Conservation (phyloP, 2,797 vertebrate species). For the Eulemur mongoz region DNA sequence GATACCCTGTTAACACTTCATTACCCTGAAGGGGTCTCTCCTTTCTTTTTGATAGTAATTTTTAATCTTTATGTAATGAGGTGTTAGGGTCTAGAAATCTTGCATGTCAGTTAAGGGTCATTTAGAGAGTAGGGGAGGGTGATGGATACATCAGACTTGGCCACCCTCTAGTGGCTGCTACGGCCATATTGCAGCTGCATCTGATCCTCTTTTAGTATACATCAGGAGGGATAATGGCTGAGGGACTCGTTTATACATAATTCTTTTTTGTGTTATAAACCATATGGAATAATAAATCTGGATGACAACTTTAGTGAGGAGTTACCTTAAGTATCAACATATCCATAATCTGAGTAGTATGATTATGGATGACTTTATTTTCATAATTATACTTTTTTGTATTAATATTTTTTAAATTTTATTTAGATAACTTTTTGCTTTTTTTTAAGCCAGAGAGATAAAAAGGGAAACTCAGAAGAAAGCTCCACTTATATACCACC, state of each 20-base stretch:
- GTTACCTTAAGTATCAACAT: neutral
- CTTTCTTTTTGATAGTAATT: slow-evolving; percentile 33
- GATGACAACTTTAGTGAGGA: neutral
- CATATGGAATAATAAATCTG: neutral
- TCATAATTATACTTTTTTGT: neutral
- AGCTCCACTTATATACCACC: neutral
- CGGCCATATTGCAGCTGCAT: neutral
- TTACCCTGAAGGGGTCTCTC: neutral
- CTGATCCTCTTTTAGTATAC: neutral
- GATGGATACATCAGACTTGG: slow-evolving; percentile 53
- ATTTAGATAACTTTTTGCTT: slow-evolving; percentile 7
- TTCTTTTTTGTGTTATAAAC: neutral
- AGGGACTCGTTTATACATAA: neutral
- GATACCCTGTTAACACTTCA: neutral
- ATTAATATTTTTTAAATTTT: slow-evolving; percentile 23
- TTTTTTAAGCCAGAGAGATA: slow-evolving; percentile 14
- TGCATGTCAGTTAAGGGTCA: slow-evolving; percentile 18
- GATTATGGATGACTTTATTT: neutral
- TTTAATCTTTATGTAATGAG: slow-evolving; percentile 54
- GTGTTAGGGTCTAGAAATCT: slow-evolving; percentile 13
- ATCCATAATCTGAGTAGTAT: neutral
- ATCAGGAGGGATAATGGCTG: neutral
- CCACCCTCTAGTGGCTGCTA: slow-evolving; percentile 67
- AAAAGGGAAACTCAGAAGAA: neutral
- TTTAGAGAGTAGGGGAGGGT: neutral